Evolutionary conservation across 2,113 vertebrate genomes (phyloP), one percentile per base, ranked within the genome.

Genomic region (Triplophysa siluroides): DNA sequence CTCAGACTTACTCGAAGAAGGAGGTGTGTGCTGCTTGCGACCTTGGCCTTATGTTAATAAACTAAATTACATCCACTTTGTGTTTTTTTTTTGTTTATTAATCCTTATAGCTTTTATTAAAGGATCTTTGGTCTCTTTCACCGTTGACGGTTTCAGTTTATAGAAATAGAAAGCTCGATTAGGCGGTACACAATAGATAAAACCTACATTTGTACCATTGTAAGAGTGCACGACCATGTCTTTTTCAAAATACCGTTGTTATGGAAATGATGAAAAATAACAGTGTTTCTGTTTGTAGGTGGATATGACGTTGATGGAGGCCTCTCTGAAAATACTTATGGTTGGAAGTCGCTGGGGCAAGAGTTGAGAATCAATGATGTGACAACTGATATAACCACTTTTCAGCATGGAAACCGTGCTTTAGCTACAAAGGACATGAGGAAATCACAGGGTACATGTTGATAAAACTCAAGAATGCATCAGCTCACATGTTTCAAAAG

Each of bases 311-410:
- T 95, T 94, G 96, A 95, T 93, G 94, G 94, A 92, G 94, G 95
- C 94, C 93, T 94, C 95, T 92, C 96, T 94, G 97, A 99, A 96
- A 95, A 93, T 96, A 94, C 97, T 93, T 96, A 96, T 98, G 96
- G 95, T 98, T 96, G 98, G 98, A 98, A 99, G 96, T 97, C 97
- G 96, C 91, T 98, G 97, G 97, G 96, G 98, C 96, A 99, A 99
- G 98, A 99, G 98, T 96, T 99, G 98, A 99, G 97, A 91, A 92
- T 96, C 93, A 98, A 98, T 93, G 95, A 99, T 95, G 95, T 98
- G 95, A 99, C 95, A 86, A 90, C 89, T 87, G 98, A 99, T 94
- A 95, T 95, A 91, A 95, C 92, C 90, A 93, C 91, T 94, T 95
- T 98, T 96, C 96, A 98, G 91, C 98, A 99, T 98, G 98, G 97